Conservation (phyloP, 2,888 invertebrate genomes). For the Drosophila affinis region DNA sequence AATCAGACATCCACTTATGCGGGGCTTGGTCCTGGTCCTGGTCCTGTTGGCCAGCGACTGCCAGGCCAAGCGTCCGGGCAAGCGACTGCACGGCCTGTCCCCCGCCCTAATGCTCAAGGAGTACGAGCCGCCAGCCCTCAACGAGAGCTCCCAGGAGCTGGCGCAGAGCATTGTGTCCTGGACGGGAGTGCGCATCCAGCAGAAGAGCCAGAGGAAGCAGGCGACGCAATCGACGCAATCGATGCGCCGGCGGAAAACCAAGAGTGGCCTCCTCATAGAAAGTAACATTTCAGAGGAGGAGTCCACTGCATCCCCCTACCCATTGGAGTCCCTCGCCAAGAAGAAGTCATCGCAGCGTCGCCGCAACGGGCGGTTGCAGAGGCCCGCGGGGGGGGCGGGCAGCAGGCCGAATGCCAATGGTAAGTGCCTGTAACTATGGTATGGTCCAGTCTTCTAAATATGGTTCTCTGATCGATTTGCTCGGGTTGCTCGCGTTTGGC, state of each 20-base stretch:
- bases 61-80: constrained; percentile 55
- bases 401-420: constrained; percentile 66
- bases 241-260: constrained; percentile 76
- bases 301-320: constrained; percentile 2
- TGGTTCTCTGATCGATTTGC: constrained; percentile 72
- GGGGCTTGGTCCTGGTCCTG: constrained; percentile 40
- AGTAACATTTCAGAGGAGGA: constrained; percentile 73
- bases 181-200: constrained; percentile 70
- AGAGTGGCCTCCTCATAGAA: constrained; percentile 81
- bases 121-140: constrained; percentile 40
- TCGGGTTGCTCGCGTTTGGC: constrained; percentile 61
- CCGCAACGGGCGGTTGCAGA: constrained; percentile 72
- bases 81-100: constrained; percentile 57
- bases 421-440: constrained; percentile 53
- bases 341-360: constrained; percentile 65
- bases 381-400: constrained; percentile 48
- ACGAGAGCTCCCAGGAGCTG: constrained; percentile 55
- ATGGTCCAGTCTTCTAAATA: constrained; percentile 63
- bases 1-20: constrained; percentile 16
- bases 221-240: constrained; percentile 34
- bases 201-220: constrained; percentile 43
- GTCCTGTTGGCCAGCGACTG: constrained; percentile 33
- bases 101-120: constrained; percentile 67
- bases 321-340: constrained; percentile 39
- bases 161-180: constrained; percentile 74